These are phyloP conservation scores for Stegana nigrithorax DNA, from an alignment of 2,888 invertebrate genomes.

Conservation along the genomic window DNA sequence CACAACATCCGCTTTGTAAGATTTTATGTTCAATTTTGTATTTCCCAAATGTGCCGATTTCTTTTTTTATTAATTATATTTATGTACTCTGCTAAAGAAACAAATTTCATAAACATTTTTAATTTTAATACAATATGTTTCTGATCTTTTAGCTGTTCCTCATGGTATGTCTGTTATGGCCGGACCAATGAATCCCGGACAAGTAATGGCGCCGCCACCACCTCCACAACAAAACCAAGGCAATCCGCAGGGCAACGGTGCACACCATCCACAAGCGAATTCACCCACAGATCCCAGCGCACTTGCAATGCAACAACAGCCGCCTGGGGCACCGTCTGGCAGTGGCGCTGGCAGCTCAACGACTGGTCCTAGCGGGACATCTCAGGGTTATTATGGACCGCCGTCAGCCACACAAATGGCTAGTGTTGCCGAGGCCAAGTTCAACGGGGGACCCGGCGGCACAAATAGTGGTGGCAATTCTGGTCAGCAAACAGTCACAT, in stretches of 20 bases:
- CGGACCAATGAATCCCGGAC: conserved; percentile 63
- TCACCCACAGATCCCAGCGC: conserved; percentile 60
- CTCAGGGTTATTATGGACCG: conserved; percentile 47
- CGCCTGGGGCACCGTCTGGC: conserved; percentile 39
- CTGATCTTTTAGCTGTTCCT: conserved; percentile 68
- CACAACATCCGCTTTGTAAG: conserved; percentile 66
- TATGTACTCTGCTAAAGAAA: no score
- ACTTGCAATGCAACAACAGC: conserved; percentile 54
- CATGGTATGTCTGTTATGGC: conserved; percentile 66
- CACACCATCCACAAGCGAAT: conserved; percentile 60
- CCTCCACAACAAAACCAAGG: conserved; percentile 64
- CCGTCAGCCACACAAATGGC: conserved; percentile 61
- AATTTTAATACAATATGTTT: not conserved
- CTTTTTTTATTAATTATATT: conserved; percentile 7
- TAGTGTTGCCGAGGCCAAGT: conserved; percentile 59
- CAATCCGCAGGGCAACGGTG: conserved; percentile 60
- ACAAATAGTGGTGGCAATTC: conserved; percentile 18
- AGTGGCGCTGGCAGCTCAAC: conserved; percentile 41
- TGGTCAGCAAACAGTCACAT: conserved; percentile 42
- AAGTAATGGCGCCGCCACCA: conserved; percentile 67
- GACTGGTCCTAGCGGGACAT: conserved; percentile 44
- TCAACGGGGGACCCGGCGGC: conserved; percentile 48
- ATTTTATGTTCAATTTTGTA: conserved; percentile 30
- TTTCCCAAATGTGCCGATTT: conserved; percentile 15
- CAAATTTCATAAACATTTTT: not conserved